Percentiles rank a stretch among this genome's conserved stretches.
Conservation (phyloP, 2,797 vertebrate genomes). For the Ceryle rudis region DNA sequence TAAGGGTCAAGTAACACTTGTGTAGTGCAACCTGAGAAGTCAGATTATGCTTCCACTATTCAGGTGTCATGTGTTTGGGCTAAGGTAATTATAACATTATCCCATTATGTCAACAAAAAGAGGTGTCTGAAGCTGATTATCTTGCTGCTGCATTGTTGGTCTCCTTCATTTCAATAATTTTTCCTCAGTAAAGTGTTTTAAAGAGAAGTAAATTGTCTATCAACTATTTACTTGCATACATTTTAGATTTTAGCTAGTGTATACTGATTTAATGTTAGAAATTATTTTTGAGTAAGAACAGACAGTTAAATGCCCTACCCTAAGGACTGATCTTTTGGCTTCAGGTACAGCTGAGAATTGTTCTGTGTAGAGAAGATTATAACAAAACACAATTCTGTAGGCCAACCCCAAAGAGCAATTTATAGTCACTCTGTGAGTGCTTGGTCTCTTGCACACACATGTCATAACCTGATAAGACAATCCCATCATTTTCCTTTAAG, state of each 20-base stretch:
- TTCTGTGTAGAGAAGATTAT: not conserved
- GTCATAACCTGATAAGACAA: not conserved
- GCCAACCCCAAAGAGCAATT: not conserved
- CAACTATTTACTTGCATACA: not conserved
- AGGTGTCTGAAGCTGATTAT: not conserved
- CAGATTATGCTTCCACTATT: not conserved
- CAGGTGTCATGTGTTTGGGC: constrained; percentile 2
- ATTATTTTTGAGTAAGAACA: not conserved
- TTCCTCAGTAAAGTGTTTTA: not conserved
- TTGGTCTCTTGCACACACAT: not conserved
- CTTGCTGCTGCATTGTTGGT: not conserved
- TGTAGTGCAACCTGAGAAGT: not conserved
- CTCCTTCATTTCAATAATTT: not conserved
- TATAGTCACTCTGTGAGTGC: not conserved
- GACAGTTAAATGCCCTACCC: not conserved
- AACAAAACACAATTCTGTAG: not conserved
- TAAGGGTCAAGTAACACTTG: not conserved
- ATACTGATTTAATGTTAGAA: not conserved
- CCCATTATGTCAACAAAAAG: constrained; percentile 17
- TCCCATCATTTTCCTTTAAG: not conserved
- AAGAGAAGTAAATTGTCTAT: not conserved
- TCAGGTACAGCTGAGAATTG: not conserved
- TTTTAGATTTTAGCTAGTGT: not conserved
- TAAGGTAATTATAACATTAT: not conserved
- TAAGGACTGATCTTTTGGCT: not conserved